A percentile compares a stretch with the other conserved stretches of the same genome.
Conservation (phyloP, 2,797 vertebrate genomes). For the Enteromius viviparus region DNA sequence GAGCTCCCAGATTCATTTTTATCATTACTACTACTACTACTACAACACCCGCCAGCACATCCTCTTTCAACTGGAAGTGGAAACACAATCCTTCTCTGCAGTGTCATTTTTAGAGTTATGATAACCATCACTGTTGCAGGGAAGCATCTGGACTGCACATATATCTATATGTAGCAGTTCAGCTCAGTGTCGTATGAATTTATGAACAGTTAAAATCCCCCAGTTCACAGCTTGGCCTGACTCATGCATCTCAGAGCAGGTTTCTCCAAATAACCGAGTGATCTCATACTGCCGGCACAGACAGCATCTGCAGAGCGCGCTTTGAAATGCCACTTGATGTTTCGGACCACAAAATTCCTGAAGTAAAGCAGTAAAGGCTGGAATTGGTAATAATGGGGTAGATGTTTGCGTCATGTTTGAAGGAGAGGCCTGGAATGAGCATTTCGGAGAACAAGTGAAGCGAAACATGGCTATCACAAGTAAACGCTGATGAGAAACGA, state of each 20-base stretch:
- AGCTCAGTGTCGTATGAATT: conserved; percentile 19
- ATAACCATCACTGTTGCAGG: conserved; percentile 4
- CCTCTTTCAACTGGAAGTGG: conserved; percentile 1
- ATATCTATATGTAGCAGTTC: conserved; percentile 8
- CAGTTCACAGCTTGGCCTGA: conserved; percentile 13
- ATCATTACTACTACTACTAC: conserved; percentile 20
- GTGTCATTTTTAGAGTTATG: background rate
- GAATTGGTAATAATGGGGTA: conserved; percentile 16
- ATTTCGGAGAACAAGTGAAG: conserved; percentile 18
- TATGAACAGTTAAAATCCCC: conserved; percentile 7
- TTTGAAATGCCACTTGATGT: conserved; percentile 6
- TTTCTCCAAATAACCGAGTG: conserved; percentile 19
- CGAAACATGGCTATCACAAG: conserved; percentile 31
- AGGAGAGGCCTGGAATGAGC: conserved; percentile 19
- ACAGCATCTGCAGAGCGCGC: background rate
- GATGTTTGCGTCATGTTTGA: conserved; percentile 19
- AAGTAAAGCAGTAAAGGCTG: conserved; percentile 1
- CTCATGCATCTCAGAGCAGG: conserved; percentile 25
- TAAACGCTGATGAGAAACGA: conserved; percentile 44
- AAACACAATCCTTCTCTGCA: background rate
- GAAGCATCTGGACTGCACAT: background rate
- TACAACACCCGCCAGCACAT: conserved; percentile 21
- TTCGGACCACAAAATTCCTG: background rate
- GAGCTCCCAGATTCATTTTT: conserved; percentile 38
- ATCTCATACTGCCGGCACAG: conserved; percentile 18